These are phyloP conservation scores for Pampusana beccarii DNA, from an alignment of 2,113 vertebrate genomes.

Conservation along the genomic window DNA sequence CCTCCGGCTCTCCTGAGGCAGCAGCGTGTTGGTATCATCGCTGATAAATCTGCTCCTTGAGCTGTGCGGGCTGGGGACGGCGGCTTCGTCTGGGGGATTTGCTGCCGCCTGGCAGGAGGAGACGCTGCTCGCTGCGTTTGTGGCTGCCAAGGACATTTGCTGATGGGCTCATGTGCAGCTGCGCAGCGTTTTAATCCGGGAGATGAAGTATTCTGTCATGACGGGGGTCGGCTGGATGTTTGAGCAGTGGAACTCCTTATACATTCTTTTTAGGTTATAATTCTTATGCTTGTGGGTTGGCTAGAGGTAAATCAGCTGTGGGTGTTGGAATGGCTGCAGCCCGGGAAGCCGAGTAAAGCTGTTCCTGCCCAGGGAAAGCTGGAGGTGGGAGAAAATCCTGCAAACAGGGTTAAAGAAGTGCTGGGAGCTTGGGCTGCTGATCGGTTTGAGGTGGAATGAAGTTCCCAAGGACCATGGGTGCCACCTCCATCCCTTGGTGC, in stretches of 20 bases:
- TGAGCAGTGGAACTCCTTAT: not conserved
- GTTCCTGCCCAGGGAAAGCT: not conserved
- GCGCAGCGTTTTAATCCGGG: not conserved
- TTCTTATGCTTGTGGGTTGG: rapidly evolving
- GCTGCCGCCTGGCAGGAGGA: not conserved
- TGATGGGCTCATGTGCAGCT: not conserved
- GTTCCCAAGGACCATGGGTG: not conserved
- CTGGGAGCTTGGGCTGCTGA: not conserved
- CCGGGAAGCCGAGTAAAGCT: not conserved
- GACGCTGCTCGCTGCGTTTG: not conserved
- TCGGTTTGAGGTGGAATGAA: not conserved
- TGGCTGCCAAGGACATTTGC: rapidly evolving
- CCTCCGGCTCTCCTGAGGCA: not conserved
- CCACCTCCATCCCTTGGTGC: not conserved
- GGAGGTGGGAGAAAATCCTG: not conserved
- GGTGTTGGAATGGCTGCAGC: not conserved
- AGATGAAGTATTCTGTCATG: not conserved
- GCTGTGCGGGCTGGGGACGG: rapidly evolving
- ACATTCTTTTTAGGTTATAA: not conserved
- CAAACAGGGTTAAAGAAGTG: no score
- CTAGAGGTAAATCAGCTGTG: not conserved
- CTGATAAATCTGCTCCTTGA: not conserved
- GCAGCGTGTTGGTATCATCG: rapidly evolving
- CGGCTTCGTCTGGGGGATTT: not conserved
- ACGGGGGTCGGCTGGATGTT: rapidly evolving